Percentiles rank a stretch among this genome's conserved stretches.
Evolutionary conservation across 2,797 vertebrate species (phyloP).

Genomic region (Steatocranus sp.): DNA sequence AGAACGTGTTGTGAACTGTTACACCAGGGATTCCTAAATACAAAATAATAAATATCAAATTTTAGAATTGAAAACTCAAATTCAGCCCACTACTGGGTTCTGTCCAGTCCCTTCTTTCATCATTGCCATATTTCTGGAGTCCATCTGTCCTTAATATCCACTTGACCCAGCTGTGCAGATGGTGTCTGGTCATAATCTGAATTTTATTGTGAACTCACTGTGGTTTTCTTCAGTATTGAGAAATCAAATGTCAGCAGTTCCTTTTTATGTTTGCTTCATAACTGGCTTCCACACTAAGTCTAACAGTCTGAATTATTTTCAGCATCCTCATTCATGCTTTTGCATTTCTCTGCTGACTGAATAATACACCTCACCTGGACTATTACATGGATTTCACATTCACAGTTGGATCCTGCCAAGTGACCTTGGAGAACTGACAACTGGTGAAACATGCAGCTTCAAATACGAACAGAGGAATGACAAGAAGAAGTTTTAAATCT

Average conservation of each 20-base stretch:
- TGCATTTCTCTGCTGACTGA: slow-evolving; percentile 11
- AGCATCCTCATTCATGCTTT: background rate
- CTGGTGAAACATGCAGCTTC: slow-evolving; percentile 12
- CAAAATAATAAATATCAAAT: background rate
- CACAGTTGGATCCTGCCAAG: slow-evolving; percentile 10
- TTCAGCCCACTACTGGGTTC: background rate
- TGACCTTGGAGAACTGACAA: slow-evolving; percentile 20
- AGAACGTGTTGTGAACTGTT: no score
- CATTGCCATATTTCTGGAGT: background rate
- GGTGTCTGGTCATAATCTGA: slow-evolving; percentile 1
- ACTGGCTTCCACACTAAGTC: background rate
- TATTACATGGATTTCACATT: slow-evolving; percentile 16
- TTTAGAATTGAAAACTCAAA: background rate
- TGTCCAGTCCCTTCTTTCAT: background rate
- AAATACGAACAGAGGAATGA: slow-evolving; percentile 1
- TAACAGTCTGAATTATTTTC: slow-evolving; percentile 18
- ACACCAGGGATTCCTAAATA: background rate
- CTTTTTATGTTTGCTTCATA: slow-evolving; percentile 9
- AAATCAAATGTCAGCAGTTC: background rate
- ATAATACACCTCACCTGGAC: slow-evolving; percentile 15
- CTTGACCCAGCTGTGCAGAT: slow-evolving; percentile 7
- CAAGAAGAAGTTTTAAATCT: background rate
- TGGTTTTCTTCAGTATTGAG: background rate
- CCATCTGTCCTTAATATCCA: slow-evolving; percentile 3
- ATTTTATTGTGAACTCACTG: slow-evolving; percentile 7